A percentile compares a stretch with the other conserved stretches of the same genome.
phyloP scores from a whole-genome alignment of 2,888 invertebrate species.

The Callyntrura sp. region DNA sequence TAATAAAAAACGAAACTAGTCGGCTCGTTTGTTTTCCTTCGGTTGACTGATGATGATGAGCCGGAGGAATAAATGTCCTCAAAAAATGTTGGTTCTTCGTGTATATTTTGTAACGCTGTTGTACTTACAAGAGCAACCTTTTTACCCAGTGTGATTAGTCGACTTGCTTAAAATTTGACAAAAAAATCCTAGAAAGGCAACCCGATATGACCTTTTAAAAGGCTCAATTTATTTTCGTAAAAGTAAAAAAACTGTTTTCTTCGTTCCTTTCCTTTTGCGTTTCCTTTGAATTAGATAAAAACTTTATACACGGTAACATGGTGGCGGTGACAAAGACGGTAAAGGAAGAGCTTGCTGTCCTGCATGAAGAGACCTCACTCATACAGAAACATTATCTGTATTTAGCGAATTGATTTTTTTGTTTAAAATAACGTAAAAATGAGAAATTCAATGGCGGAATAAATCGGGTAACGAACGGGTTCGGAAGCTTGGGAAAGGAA shows the following conservation, averaged over 20 bases:
- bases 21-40: constrained; percentile 56
- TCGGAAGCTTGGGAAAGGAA: constrained; percentile 6
- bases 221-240: constrained; percentile 40
- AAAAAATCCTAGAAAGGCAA: constrained; percentile 21
- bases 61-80: constrained; percentile 25
- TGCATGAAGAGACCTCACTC: background rate
- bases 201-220: constrained; percentile 47
- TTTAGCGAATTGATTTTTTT: constrained; percentile 17
- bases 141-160: constrained; percentile 17
- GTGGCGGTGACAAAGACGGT: background rate
- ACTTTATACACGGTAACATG: too few relatives aligned
- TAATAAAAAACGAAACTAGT: background rate
- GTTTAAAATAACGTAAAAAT: background rate
- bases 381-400: constrained; percentile 56
- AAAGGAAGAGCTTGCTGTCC: constrained; percentile 23
- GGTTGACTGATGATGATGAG: constrained; percentile 74
- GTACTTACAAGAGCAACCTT: background rate
- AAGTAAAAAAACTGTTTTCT: too few relatives aligned
- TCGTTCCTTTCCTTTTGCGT: constrained; percentile 27
- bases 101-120: constrained; percentile 6
- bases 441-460: constrained; percentile 42
- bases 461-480: constrained; percentile 58
- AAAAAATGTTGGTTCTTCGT: background rate
- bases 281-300: constrained; percentile 29
- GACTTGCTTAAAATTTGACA: constrained; percentile 9